Evolutionary conservation across 1,140 invertebrate genomes (phyloP), one percentile per base, ranked within the genome.

Genomic region (Battus philenor): DNA sequence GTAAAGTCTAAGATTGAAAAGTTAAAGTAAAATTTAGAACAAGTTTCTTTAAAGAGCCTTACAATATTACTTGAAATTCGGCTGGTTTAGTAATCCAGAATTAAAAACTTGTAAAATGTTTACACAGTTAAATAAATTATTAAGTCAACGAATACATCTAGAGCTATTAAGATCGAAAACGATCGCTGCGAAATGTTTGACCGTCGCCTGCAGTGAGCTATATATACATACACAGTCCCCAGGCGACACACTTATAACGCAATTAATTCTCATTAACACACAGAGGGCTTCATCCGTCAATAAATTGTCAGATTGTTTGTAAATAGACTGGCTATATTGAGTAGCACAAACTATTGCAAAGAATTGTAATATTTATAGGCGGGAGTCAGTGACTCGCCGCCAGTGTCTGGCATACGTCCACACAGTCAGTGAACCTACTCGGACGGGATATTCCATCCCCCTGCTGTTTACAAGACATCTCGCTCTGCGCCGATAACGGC

Each of bases 201-300:
- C 17, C 16, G 16, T 11, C 4, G 2, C n/a, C 9, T 10, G 10
- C 9, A 36, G 4, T 18, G 12, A 36, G 10, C n/a, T 36, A 9
- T 22, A 36, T 20, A 2, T n/a, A 4, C 18, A 17, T 26, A 36
- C 13, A 36, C 47, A 33, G 24, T 38, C 52, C 18, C 43, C 54
- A 38, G 31, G 45, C 63, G 62, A 74, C 64, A 71, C 58, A 69
- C 50, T 69, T 74, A 53, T 46, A 67, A 33, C 50, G 64, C 45
- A 64, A 81, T 78, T 69, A 72, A 73, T 71, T 71, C 60, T 74
- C 66, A 69, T 72, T 66, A 70, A 59, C 52, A 54, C 36, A 54
- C 36, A 49, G 48, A 55, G 49, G 45, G 57, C 52, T 59, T 47
- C 51, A 64, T 63, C 59, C 46, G 57, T 78, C 70, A 81, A 68